These are phyloP conservation scores for Poecile atricapillus DNA, from an alignment of 2,113 vertebrate species.

Conservation along the genomic window DNA sequence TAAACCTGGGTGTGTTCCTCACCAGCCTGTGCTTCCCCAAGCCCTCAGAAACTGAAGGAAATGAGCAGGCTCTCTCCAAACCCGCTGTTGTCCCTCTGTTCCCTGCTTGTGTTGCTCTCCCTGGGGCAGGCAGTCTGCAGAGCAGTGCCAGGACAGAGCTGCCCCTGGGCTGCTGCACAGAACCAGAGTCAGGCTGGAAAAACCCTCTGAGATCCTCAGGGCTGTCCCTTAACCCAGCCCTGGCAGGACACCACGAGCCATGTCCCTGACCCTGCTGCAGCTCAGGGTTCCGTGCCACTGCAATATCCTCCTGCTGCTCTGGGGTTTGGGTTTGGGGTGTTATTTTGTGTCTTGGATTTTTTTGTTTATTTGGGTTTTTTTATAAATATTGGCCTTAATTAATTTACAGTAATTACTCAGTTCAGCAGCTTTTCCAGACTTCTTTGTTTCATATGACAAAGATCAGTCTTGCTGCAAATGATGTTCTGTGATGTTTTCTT, in stretches of 20 bases:
- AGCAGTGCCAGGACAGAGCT: background rate
- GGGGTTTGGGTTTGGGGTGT: rapidly evolving
- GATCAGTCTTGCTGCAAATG: conserved; percentile 3
- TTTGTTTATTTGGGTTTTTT: background rate
- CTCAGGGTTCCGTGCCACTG: rapidly evolving
- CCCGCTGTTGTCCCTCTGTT: rapidly evolving
- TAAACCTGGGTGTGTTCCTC: background rate
- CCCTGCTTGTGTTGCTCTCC: background rate
- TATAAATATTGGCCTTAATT: background rate
- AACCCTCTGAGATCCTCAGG: background rate
- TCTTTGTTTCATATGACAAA: background rate
- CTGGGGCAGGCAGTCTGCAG: background rate
- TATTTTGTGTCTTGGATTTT: background rate
- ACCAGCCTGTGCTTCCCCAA: background rate
- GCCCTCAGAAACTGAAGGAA: background rate
- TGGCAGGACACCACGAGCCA: background rate
- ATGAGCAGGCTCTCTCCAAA: rapidly evolving
- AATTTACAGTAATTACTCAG: background rate
- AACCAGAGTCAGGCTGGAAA: background rate
- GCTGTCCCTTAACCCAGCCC: background rate
- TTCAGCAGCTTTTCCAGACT: background rate
- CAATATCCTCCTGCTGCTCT: background rate
- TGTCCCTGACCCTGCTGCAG: background rate
- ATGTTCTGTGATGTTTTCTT: conserved; percentile 21
- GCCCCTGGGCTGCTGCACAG: background rate